phyloP scores from a whole-genome alignment of 1,140 invertebrate species.

The Formica exsecta region DNA sequence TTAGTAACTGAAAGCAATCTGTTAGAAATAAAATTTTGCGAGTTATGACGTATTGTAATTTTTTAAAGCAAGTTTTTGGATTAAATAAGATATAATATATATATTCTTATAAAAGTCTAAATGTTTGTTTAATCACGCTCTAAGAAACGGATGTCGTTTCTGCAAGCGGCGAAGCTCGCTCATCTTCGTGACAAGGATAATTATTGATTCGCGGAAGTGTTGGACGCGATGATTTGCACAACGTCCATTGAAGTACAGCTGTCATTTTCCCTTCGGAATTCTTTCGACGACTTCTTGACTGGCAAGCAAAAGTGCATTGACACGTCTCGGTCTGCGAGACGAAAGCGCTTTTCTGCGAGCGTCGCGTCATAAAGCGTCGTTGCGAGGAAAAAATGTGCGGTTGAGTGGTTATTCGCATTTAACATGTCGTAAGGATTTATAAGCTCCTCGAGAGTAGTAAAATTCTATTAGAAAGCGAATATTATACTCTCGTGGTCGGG shows the following conservation, averaged over 20 bases:
- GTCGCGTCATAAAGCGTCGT: slow-evolving; percentile 23
- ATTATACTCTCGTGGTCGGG: neutral
- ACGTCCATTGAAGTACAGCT: slow-evolving; percentile 24
- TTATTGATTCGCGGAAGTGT: slow-evolving; percentile 49
- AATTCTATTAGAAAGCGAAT: slow-evolving; percentile 49
- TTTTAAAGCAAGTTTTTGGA: neutral
- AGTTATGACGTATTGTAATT: neutral
- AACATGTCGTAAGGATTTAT: slow-evolving; percentile 11
- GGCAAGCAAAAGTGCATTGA: slow-evolving; percentile 53
- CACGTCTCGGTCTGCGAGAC: slow-evolving; percentile 27
- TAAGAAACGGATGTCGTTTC: slow-evolving; percentile 1
- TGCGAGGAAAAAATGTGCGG: neutral
- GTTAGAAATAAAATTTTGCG: neutral
- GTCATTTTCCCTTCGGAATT: slow-evolving; percentile 61
- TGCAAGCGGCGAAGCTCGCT: slow-evolving; percentile 6
- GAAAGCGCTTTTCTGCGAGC: slow-evolving; percentile 47
- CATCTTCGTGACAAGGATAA: slow-evolving; percentile 47
- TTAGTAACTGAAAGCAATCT: neutral
- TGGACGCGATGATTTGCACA: slow-evolving; percentile 54
- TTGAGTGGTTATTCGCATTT: neutral
- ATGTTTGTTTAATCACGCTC: slow-evolving; percentile 24
- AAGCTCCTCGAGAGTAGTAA: slow-evolving; percentile 26
- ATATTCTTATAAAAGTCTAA: slow-evolving; percentile 16
- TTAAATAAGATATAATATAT: neutral
- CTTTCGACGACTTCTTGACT: slow-evolving; percentile 36